Percentiles rank a stretch among this genome's conserved stretches.
Evolutionary conservation across 2,888 invertebrate genomes (phyloP).

Genomic region (Platerodrilus igneus): DNA sequence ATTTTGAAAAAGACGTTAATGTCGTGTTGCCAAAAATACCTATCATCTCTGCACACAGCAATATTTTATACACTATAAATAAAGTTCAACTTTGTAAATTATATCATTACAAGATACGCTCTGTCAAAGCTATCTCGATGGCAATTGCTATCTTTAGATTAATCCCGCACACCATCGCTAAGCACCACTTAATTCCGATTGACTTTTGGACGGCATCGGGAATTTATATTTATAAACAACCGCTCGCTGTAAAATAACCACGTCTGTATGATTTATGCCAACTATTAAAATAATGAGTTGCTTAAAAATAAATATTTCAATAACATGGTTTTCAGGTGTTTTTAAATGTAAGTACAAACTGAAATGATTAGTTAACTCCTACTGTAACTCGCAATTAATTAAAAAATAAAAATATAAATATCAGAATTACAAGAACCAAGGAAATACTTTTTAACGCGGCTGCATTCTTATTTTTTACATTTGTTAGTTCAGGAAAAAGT

Average conservation of each 20-base stretch:
- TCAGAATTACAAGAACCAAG: too few species aligned
- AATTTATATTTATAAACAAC: too few species aligned
- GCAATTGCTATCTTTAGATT: conserved; percentile 25
- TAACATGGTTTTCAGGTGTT: conserved; percentile 25
- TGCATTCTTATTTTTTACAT: too few species aligned
- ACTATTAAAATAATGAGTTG: conserved; percentile 26
- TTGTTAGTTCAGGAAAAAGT: too few species aligned
- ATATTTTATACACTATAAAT: conserved; percentile 42
- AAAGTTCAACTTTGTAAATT: conserved; percentile 37
- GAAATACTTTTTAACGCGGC: too few species aligned
- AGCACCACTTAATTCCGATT: background rate
- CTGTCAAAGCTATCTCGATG: conserved; percentile 33
- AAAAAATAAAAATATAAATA: too few species aligned
- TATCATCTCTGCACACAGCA: conserved; percentile 31
- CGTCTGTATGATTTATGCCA: conserved; percentile 22
- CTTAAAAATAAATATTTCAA: conserved; percentile 28
- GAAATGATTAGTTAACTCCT: conserved; percentile 28
- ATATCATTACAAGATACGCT: conserved; percentile 38
- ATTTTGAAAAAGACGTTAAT: conserved; percentile 37
- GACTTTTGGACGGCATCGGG: background rate
- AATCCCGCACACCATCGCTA: conserved; percentile 10
- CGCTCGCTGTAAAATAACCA: conserved; percentile 9
- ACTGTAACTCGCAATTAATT: too few species aligned
- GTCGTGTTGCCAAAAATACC: conserved; percentile 31
- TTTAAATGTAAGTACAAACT: conserved; percentile 27